Conservation (phyloP, 2,113 vertebrate species). For the Nerophis ophidion region DNA sequence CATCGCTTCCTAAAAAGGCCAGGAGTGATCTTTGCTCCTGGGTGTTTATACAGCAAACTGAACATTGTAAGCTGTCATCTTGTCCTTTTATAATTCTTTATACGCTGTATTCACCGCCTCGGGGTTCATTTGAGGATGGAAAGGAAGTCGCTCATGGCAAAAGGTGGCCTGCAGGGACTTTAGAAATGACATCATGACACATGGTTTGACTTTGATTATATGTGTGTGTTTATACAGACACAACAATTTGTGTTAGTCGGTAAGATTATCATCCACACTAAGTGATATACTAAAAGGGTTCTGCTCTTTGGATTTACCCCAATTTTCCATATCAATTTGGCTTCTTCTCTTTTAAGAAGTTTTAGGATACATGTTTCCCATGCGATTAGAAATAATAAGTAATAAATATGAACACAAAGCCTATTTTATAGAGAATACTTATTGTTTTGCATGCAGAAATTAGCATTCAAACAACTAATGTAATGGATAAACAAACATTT, state of each 20-base stretch:
- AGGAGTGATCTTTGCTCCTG: conserved; percentile 32
- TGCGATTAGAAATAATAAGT: no score
- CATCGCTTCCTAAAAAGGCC: conserved; percentile 65
- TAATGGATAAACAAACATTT: no score
- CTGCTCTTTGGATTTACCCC: conserved; percentile 44
- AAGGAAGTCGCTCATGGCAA: conserved; percentile 10
- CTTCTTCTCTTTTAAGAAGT: background rate
- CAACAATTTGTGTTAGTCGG: conserved; percentile 17
- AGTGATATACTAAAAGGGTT: conserved; percentile 36
- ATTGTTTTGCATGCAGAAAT: no score
- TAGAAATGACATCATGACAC: conserved; percentile 33
- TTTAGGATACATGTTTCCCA: background rate
- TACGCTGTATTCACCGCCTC: conserved; percentile 5
- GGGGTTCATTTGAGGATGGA: conserved; percentile 44
- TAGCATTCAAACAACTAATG: no score
- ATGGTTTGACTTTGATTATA: conserved; percentile 34
- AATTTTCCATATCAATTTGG: conserved; percentile 44
- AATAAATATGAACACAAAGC: no score
- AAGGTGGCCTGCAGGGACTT: conserved; percentile 32
- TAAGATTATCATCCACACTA: conserved; percentile 13
- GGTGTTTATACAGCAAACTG: conserved; percentile 49
- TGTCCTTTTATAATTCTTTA: conserved; percentile 7
- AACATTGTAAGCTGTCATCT: conserved; percentile 34
- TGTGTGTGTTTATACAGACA: conserved; percentile 15
- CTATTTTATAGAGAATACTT: no score